Evolutionary conservation across 2,888 invertebrate genomes (phyloP).

Genomic region (Lobophora halterata): DNA sequence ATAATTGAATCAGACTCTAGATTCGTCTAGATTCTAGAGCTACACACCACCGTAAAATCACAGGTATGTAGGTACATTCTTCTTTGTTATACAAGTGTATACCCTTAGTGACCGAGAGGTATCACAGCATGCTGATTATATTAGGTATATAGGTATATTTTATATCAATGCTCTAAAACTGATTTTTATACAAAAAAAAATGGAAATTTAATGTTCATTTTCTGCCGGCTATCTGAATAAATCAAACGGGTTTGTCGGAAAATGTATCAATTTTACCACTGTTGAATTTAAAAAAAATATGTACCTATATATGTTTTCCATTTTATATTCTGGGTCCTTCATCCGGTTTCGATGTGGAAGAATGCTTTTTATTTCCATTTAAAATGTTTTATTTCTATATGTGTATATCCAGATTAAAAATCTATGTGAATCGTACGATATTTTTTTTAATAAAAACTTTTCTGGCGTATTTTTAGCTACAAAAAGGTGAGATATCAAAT

Average conservation of each 20-base stretch:
- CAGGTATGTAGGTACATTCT: too few species aligned
- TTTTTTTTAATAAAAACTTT: too few species aligned
- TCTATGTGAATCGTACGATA: too few species aligned
- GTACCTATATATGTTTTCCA: slow-evolving; percentile 8
- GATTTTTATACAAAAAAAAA: slow-evolving; percentile 1
- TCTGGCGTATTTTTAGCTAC: too few species aligned
- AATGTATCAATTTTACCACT: slow-evolving; percentile 20
- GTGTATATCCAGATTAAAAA: too few species aligned
- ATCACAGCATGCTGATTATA: not conserved
- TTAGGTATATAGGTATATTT: not conserved
- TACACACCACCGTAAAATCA: too few species aligned
- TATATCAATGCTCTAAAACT: slow-evolving; percentile 6
- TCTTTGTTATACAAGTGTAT: too few species aligned
- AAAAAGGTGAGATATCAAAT: too few species aligned
- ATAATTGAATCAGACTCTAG: too few species aligned
- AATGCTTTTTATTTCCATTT: too few species aligned
- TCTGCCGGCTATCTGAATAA: slow-evolving; percentile 22
- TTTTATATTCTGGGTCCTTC: slow-evolving; percentile 1
- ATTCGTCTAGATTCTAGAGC: too few species aligned
- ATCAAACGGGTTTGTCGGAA: slow-evolving; percentile 23
- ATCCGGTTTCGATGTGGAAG: not conserved
- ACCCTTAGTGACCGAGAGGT: slow-evolving; percentile 1
- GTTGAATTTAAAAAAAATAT: slow-evolving; percentile 18
- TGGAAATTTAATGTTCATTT: slow-evolving; percentile 13
- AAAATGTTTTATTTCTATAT: too few species aligned